Conservation (phyloP, 2,797 vertebrate species). For the Myiothlypis coronata region DNA sequence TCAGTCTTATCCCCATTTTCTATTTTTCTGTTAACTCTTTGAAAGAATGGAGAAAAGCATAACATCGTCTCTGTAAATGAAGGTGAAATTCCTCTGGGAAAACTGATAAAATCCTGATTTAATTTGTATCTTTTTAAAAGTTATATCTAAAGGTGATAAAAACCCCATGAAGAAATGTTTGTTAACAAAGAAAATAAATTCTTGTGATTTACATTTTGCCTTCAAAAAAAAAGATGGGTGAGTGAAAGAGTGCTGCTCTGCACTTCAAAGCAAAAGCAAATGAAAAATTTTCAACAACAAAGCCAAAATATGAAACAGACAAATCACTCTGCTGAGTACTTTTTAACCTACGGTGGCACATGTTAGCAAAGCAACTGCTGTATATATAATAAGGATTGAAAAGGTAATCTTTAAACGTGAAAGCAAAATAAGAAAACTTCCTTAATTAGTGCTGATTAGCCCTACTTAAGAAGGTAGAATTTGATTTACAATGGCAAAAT, state of each 20-base stretch:
- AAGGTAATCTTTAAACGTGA: constrained; percentile 55
- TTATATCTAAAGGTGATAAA: constrained; percentile 63
- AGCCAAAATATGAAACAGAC: constrained; percentile 67
- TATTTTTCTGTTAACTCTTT: background rate
- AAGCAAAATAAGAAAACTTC: constrained; percentile 64
- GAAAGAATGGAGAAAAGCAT: constrained; percentile 6
- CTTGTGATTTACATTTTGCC: constrained; percentile 73
- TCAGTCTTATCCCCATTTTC: background rate
- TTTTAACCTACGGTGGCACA: constrained; percentile 66
- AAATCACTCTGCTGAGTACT: constrained; percentile 71
- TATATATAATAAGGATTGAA: constrained; percentile 30
- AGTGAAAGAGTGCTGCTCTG: constrained; percentile 60
- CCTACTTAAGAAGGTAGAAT: constrained; percentile 10
- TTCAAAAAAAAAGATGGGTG: constrained; percentile 60
- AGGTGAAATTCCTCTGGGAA: constrained; percentile 52
- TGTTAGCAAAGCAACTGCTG: constrained; percentile 39
- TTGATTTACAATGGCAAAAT: constrained; percentile 14
- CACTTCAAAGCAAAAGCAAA: constrained; percentile 73
- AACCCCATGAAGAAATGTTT: constrained; percentile 61
- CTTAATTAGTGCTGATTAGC: constrained; percentile 64
- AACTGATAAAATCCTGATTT: constrained; percentile 61
- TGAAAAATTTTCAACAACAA: constrained; percentile 72
- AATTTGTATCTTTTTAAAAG: constrained; percentile 56
- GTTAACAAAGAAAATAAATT: constrained; percentile 75
- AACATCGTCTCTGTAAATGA: constrained; percentile 47